Evolutionary conservation across 2,888 invertebrate species (phyloP), one percentile per base, ranked within the genome.

Genomic region (Griposia aprilina): DNA sequence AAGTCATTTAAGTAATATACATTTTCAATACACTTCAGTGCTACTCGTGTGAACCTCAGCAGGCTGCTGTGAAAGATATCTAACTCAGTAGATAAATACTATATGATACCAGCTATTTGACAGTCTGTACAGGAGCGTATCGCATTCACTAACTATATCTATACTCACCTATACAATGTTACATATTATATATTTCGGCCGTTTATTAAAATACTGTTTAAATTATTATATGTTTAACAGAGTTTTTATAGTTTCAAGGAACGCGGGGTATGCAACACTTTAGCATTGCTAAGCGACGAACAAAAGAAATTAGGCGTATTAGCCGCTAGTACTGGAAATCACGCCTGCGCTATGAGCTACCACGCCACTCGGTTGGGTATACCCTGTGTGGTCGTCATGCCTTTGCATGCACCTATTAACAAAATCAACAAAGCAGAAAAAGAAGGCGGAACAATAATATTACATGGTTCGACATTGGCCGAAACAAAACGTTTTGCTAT

Each of bases 271-370:
- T 97, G 99, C 45, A 98, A 99, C 91, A 98, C 98, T 0, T 95
- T 99, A 72, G 91, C 98, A 87, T 97, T 97, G 94, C 94, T 99
- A 10, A 94, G 97, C 2, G 97, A 98, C 36, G 98, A 98, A 41
- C 98, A 99, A 92, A 98, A 97, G 92, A 97, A 97, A 82, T 94
- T 92, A 60, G 99, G 99, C 2, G 99, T 99, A 0, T 98, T 99
- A 80, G 98, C 99, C 1, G 99, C 99, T 0, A 98, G 99, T 2
- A 97, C 98, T 60, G 99, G 99, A 0, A 99, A 99, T 94, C 99
- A 99, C 93, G 99, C 99, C 0, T 97, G 98, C 83, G 97, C 97
- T 0, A 85, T 99, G 83, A 97, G 98, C 82, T 98, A 98, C 93
- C 99, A 99, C 92, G 97, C 98, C 0, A 95, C 97, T 78, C 97